A percentile compares a stretch with the other conserved stretches of the same genome.
Conservation (phyloP, 2,888 invertebrate species). For the Cryptosula pallasiana region DNA sequence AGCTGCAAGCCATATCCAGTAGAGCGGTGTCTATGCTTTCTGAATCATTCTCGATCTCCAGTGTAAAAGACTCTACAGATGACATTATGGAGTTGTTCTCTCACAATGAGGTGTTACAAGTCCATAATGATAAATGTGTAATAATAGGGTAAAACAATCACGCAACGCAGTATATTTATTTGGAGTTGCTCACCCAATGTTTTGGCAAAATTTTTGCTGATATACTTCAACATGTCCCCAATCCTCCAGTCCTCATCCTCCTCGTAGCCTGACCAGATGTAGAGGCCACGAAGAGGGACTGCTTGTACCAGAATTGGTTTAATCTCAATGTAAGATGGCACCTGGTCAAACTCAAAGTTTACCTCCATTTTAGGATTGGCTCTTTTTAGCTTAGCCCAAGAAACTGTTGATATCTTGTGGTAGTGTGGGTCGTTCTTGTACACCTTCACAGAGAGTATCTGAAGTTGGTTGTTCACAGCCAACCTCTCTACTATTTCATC, state of each 20-base stretch:
- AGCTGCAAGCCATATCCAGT: constrained; percentile 31
- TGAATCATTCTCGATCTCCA: constrained; percentile 38
- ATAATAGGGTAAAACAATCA: too few relatives aligned
- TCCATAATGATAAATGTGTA: too few relatives aligned
- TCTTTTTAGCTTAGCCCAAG: constrained; percentile 33
- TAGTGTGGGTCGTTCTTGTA: constrained; percentile 38
- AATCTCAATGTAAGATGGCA: constrained; percentile 33
- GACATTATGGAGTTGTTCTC: too few relatives aligned
- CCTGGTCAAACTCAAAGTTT: constrained; percentile 38
- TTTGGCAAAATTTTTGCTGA: constrained; percentile 30
- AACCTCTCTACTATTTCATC: constrained; percentile 35
- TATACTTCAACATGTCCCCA: constrained; percentile 32
- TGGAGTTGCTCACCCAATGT: constrained; percentile 33
- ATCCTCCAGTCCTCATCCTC: constrained; percentile 38
- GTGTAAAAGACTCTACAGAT: constrained; percentile 25
- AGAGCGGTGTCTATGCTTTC: constrained; percentile 35
- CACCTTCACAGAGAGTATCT: constrained; percentile 35
- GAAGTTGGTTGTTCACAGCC: constrained; percentile 33
- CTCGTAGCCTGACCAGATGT: constrained; percentile 41
- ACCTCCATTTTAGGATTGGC: constrained; percentile 30
- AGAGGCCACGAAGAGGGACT: constrained; percentile 36
- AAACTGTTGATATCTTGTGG: constrained; percentile 34
- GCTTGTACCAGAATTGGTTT: constrained; percentile 34
- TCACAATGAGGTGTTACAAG: too few relatives aligned
- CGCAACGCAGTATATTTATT: neutral